These are phyloP conservation scores for Grantiella picta DNA, from an alignment of 2,113 vertebrate genomes.

Conservation along the genomic window DNA sequence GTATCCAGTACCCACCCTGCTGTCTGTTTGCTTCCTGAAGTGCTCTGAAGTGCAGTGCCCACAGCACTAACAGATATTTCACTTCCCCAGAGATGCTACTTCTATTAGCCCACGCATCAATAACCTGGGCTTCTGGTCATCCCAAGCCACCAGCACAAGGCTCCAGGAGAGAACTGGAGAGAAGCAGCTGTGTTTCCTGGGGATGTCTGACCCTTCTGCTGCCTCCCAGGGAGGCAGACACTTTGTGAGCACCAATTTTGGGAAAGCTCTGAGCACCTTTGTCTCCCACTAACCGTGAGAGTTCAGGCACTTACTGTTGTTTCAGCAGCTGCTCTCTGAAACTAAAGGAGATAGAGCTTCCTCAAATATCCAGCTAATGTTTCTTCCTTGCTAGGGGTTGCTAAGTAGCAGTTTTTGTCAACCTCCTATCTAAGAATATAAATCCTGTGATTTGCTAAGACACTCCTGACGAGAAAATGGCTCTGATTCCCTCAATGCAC, in stretches of 20 bases:
- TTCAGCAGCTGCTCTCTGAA: constrained; percentile 2
- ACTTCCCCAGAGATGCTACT: not conserved
- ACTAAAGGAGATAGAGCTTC: not conserved
- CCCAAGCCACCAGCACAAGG: not conserved
- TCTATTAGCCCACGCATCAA: not conserved
- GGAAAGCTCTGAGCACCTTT: not conserved
- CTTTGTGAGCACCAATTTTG: not conserved
- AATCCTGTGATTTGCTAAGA: constrained; percentile 57
- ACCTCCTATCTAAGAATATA: constrained; percentile 62
- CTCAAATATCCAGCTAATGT: constrained; percentile 59
- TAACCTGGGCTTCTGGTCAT: not conserved
- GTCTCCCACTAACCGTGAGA: not conserved
- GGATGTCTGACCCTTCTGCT: not conserved
- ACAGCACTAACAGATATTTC: not conserved
- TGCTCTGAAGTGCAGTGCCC: not conserved
- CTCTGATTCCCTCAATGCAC: constrained; percentile 13
- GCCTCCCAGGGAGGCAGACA: not conserved
- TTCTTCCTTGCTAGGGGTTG: constrained; percentile 61
- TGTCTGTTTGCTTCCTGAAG: not conserved
- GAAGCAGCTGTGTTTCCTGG: not conserved
- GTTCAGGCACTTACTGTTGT: not conserved
- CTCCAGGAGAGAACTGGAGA: not conserved
- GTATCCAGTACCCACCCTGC: not conserved
- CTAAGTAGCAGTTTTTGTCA: constrained; percentile 63
- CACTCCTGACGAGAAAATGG: constrained; percentile 40